Conservation (phyloP, 2,797 vertebrate genomes). For the Ambastaia sidthimunki region DNA sequence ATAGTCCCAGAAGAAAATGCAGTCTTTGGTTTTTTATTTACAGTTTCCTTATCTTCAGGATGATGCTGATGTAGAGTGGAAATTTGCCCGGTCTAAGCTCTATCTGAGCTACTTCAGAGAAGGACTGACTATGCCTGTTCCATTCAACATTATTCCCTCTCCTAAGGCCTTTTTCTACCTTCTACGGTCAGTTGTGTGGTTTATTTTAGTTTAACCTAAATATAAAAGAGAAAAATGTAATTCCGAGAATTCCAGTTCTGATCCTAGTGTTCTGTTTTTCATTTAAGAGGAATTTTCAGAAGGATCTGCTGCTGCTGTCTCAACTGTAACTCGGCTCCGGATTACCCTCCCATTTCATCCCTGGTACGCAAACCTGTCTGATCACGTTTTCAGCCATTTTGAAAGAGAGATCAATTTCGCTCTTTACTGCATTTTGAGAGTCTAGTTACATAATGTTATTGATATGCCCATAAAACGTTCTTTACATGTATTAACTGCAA, state of each 20-base stretch:
- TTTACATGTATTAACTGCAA: not conserved
- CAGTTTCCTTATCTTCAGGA: constrained; percentile 72
- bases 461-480: no score
- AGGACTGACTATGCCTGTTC: constrained; percentile 88
- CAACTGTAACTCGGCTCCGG: constrained; percentile 66
- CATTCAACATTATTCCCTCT: constrained; percentile 90
- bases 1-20: not conserved
- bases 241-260: not conserved
- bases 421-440: constrained; percentile 13
- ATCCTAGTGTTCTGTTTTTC: not conserved
- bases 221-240: not conserved
- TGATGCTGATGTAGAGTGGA: constrained; percentile 91
- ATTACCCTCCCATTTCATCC: constrained; percentile 79
- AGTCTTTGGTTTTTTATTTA: not conserved
- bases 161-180: constrained; percentile 86
- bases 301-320: constrained; percentile 81
- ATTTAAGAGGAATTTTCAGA: constrained; percentile 75
- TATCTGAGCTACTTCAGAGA: constrained; percentile 91
- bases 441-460: not conserved
- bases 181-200: constrained; percentile 74
- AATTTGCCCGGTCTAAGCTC: constrained; percentile 89
- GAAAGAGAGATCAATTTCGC: not conserved
- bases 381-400: not conserved
- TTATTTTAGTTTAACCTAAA: not conserved
- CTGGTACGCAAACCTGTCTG: constrained; percentile 71